phyloP scores from a whole-genome alignment of 1,140 invertebrate genomes.

The Cotesia typhae region DNA sequence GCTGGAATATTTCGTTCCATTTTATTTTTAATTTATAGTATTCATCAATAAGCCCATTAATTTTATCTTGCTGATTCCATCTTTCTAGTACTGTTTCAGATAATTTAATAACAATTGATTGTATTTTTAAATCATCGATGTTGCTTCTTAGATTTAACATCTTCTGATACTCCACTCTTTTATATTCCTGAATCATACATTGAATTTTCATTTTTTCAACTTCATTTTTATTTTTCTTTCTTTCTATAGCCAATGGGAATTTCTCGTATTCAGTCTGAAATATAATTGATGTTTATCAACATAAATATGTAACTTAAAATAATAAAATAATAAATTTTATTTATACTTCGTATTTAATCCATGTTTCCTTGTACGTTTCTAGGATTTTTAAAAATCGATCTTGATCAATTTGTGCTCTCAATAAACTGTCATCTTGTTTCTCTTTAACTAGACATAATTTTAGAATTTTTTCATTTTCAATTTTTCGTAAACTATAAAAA shows the following conservation, averaged over 20 bases:
- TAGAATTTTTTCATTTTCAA: not conserved
- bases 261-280: slow-evolving; percentile 22
- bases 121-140: slow-evolving; percentile 16
- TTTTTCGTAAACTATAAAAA: not conserved
- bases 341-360: slow-evolving; percentile 17
- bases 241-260: slow-evolving; percentile 13
- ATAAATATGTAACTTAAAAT: not conserved
- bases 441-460: not conserved
- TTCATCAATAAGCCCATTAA: not conserved
- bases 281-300: not conserved
- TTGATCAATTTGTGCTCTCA: not conserved
- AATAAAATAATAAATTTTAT: not conserved
- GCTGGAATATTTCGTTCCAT: not conserved
- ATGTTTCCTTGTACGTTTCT: slow-evolving; percentile 20
- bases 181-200: slow-evolving; percentile 2
- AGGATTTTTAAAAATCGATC: not conserved
- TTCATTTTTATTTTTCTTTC: slow-evolving; percentile 8
- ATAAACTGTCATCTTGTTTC: slow-evolving; percentile 11
- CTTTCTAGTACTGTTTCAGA: not conserved
- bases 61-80: slow-evolving; percentile 7
- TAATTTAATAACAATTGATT: slow-evolving; percentile 4
- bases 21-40: slow-evolving; percentile 3
- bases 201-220: slow-evolving; percentile 5
- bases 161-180: slow-evolving; percentile 17
- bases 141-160: not conserved